phyloP scores from a whole-genome alignment of 2,113 vertebrate genomes.

The Hippocampus barbouri region DNA sequence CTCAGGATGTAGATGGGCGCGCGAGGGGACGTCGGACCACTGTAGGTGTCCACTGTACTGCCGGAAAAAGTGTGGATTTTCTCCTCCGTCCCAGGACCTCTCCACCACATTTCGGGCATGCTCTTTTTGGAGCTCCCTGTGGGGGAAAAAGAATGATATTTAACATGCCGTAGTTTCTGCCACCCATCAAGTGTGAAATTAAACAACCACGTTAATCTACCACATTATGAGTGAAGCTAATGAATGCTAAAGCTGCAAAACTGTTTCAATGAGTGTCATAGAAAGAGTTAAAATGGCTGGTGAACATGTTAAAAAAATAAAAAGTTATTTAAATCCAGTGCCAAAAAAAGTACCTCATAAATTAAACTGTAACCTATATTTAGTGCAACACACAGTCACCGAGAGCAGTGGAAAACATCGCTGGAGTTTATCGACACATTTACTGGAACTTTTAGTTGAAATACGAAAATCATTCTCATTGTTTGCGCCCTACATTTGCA shows the following conservation, averaged over 20 bases:
- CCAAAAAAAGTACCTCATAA: too few relatives aligned
- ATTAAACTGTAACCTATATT: too few relatives aligned
- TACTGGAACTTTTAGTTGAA: neutral
- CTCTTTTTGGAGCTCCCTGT: slow-evolving; percentile 74
- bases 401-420: neutral
- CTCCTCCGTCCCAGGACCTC: slow-evolving; percentile 61
- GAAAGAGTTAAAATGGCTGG: too few relatives aligned
- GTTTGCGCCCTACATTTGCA: neutral
- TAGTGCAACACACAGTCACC: too few relatives aligned
- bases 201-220: too few relatives aligned
- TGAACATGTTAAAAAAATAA: too few relatives aligned
- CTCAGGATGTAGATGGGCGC: slow-evolving; percentile 79
- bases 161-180: neutral
- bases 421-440: neutral
- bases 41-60: slow-evolving; percentile 75
- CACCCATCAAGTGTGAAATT: too few relatives aligned
- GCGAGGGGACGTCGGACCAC: slow-evolving; percentile 60
- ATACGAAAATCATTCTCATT: neutral
- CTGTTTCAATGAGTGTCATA: too few relatives aligned
- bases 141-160: slow-evolving; percentile 6
- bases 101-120: slow-evolving; percentile 73
- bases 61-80: slow-evolving; percentile 80
- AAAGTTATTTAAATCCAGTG: too few relatives aligned
- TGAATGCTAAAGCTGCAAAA: too few relatives aligned
- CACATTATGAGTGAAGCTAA: too few relatives aligned